Evolutionary conservation across 2,797 vertebrate genomes (phyloP), one percentile per base, ranked within the genome.

Genomic region (Hoplostethus atlanticus): DNA sequence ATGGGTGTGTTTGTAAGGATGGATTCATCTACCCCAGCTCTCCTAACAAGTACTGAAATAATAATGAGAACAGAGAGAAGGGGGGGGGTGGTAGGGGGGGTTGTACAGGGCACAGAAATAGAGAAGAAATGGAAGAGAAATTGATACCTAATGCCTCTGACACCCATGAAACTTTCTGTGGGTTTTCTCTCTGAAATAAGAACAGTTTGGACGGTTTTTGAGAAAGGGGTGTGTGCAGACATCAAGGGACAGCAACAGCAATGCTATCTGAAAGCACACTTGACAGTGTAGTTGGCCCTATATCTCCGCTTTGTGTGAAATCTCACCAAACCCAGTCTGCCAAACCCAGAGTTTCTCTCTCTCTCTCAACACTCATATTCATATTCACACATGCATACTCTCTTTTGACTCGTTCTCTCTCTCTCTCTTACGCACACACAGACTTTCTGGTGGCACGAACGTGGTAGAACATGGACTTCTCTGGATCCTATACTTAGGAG

Each of bases 21-120:
- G 70, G 42, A 87, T 85, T 84, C 74, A 77, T 86, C 80, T 75
- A 53, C 60, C 88, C 68, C 72, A 83, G 88, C 89, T 94, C 91
- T 70, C 76, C 87, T 91, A 85, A 76, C 86, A 90, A 76, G 73
- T 79, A 10, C 80, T 93, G 79, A 93, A 94, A 91, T 92, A 93
- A 90, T 92, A 86, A 93, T 94, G 92, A 92, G 90, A 91, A 87
- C 84, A 58, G 72, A 13, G 34, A 61, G 25, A 7, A 10, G 11
- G 36, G 31, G 34, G 9, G 72, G 46, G 59, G 31, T 40, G 28
- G 47, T 17, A 17, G 28, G 1, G n/a, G 16, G 46, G 30, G 13
- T 50, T 4, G 36, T 4, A 7, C 36, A 8, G 38, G 38, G 55
- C 4, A 21, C 17, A 71, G 9, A 64, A 57, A 56, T 21, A 6